Evolutionary conservation across 2,113 vertebrate species (phyloP).

Genomic region (Caloenas nicobarica): DNA sequence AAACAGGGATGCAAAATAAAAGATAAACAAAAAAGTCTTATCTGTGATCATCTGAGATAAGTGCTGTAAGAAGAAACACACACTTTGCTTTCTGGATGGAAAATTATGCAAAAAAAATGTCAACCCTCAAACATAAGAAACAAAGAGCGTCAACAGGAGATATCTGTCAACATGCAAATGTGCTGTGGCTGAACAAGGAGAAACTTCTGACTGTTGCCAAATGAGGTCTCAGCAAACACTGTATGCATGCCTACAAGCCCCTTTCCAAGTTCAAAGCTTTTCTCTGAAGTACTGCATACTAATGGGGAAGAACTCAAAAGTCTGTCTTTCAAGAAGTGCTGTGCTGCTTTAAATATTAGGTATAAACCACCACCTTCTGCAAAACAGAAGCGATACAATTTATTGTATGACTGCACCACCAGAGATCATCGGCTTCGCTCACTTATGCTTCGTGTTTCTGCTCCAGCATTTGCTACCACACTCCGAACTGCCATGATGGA

Average conservation of each 20-base stretch:
- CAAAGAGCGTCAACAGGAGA: neutral
- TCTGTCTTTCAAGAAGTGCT: neutral
- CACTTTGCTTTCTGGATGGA: neutral
- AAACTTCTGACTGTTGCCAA: neutral
- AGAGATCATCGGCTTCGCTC: rapidly evolving
- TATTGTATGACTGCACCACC: neutral
- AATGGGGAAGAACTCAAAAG: constrained; percentile 1
- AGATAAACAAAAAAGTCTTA: neutral
- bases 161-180: constrained; percentile 6
- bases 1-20: neutral
- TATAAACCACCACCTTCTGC: neutral
- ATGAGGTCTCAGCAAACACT: neutral
- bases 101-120: neutral
- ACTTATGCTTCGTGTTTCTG: rapidly evolving
- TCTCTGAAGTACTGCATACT: neutral
- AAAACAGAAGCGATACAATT: neutral
- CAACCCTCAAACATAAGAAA: neutral
- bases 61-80: neutral
- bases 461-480: neutral
- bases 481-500: neutral
- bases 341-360: neutral
- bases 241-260: rapidly evolving
- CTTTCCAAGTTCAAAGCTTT: neutral
- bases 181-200: neutral
- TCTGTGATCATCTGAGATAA: neutral